phyloP scores from a whole-genome alignment of 2,797 vertebrate species.

The Hypotaenidia okinawae region DNA sequence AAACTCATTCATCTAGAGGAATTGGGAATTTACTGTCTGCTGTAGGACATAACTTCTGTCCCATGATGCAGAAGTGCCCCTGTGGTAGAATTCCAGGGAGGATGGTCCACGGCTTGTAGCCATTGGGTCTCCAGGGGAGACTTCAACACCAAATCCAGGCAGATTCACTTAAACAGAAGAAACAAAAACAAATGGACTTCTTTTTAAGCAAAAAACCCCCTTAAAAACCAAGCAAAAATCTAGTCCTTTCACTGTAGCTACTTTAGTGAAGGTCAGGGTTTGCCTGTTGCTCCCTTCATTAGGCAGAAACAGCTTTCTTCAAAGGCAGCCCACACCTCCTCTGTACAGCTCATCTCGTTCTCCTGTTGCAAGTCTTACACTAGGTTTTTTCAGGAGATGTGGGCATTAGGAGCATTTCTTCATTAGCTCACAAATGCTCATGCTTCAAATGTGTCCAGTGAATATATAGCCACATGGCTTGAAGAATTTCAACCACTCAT shows the following conservation, averaged over 20 bases:
- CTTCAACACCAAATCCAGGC: not conserved
- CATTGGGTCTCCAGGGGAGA: not conserved
- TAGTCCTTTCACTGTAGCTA: not conserved
- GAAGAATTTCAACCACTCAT: not conserved
- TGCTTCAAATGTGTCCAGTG: not conserved
- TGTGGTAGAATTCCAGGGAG: not conserved
- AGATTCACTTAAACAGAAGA: not conserved
- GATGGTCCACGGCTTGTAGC: not conserved
- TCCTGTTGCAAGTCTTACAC: not conserved
- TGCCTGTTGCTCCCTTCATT: not conserved
- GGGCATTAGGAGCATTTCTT: not conserved
- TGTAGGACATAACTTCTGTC: not conserved
- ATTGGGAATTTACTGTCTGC: not conserved
- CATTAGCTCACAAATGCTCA: not conserved
- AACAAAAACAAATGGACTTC: not conserved
- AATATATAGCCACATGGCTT: not conserved
- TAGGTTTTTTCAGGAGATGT: fast-evolving
- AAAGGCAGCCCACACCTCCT: not conserved
- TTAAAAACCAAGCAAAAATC: not conserved
- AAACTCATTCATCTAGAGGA: not conserved
- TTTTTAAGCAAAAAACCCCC: not conserved
- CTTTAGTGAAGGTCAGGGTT: not conserved
- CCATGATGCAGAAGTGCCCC: not conserved
- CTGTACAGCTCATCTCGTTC: fast-evolving
- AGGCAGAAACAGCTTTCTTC: not conserved